Evolutionary conservation across 2,113 vertebrate species (phyloP).

Genomic region (Catagonus wagneri): DNA sequence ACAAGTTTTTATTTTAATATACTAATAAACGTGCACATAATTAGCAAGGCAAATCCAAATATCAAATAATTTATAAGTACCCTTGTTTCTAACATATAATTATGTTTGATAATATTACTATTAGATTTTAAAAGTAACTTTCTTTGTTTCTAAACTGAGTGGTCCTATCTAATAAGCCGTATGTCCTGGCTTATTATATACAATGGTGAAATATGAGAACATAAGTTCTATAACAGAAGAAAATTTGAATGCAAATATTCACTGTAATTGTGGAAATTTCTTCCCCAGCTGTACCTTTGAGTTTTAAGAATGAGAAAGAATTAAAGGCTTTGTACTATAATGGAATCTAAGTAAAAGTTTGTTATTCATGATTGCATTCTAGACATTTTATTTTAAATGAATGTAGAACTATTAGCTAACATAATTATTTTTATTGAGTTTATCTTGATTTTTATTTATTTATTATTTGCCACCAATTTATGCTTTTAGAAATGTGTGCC

Average conservation of each 20-base stretch:
- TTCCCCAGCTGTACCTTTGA: neutral
- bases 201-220: neutral
- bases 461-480: neutral
- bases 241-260: neutral
- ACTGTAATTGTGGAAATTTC: neutral
- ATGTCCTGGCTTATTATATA: neutral
- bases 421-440: neutral
- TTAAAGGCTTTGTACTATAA: neutral
- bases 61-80: neutral
- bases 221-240: neutral
- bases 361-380: neutral
- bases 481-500: neutral
- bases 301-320: neutral
- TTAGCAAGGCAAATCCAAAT: neutral
- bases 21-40: neutral
- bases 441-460: neutral
- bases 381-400: neutral
- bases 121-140: neutral
- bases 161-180: neutral
- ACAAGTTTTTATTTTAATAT: neutral
- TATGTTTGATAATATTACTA: neutral
- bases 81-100: neutral
- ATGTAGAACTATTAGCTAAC: neutral
- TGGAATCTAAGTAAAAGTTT: neutral
- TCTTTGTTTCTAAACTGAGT: neutral